Conservation (phyloP, 2,113 vertebrate species). For the Chroicocephalus ridibundus region DNA sequence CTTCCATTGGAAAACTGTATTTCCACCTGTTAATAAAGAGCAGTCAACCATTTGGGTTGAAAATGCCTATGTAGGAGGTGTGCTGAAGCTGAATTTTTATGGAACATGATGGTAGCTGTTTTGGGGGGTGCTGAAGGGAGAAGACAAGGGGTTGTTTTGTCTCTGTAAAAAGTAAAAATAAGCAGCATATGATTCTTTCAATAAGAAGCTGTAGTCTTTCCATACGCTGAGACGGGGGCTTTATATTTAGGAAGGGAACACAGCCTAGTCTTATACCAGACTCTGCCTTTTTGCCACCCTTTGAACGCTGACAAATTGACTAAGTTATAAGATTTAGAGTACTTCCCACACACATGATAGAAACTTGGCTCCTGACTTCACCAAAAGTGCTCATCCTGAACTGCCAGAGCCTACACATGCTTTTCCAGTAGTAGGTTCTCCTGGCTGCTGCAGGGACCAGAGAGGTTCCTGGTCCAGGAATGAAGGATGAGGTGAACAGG, state of each 20-base stretch:
- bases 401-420: not conserved
- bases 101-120: not conserved
- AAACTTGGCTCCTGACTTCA: constrained; percentile 45
- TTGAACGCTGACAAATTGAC: not conserved
- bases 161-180: constrained; percentile 4
- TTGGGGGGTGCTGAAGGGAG: not conserved
- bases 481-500: not conserved
- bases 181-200: not conserved
- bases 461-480: not conserved
- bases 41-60: not conserved
- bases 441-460: not conserved
- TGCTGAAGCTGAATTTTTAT: not conserved
- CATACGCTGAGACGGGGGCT: not conserved
- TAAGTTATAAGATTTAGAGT: not conserved
- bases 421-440: not conserved
- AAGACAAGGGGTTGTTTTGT: not conserved
- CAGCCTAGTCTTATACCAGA: not conserved
- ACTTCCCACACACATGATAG: constrained; percentile 42
- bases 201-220: not conserved
- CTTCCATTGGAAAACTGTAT: not conserved
- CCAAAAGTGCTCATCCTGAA: not conserved
- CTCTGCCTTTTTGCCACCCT: constrained; percentile 48
- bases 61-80: not conserved
- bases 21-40: not conserved
- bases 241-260: constrained; percentile 27